Evolutionary conservation across 2,797 vertebrate species (phyloP).

Genomic region (Phrynocephalus vlangalii): DNA sequence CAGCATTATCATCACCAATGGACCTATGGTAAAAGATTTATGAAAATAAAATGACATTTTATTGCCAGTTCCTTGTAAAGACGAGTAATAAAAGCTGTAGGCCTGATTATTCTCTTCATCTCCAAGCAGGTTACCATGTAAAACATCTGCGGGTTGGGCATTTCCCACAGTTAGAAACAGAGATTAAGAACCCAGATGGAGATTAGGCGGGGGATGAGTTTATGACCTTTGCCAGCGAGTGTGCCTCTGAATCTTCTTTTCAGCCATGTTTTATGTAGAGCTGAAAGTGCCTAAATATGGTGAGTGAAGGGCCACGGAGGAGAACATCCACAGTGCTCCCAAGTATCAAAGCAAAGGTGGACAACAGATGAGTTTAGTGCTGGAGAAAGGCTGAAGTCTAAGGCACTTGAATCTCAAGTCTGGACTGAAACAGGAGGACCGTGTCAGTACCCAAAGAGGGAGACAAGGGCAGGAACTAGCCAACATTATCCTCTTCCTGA

Average conservation of each 20-base stretch:
- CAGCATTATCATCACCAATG: neutral
- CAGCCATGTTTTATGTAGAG: too few species aligned
- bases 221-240: neutral
- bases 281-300: neutral
- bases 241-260: neutral
- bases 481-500: conserved; percentile 52
- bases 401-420: neutral
- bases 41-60: conserved; percentile 6
- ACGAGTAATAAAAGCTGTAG: neutral
- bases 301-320: neutral
- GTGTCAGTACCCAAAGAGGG: neutral
- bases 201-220: neutral
- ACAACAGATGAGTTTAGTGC: neutral
- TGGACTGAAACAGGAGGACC: neutral
- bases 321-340: neutral
- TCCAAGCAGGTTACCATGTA: neutral
- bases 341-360: neutral
- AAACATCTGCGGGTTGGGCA: neutral
- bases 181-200: too few species aligned
- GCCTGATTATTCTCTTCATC: neutral
- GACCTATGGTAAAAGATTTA: neutral
- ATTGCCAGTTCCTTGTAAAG: neutral
- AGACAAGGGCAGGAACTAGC: neutral
- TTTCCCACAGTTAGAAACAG: neutral
- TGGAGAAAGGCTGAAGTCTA: neutral